Conservation (phyloP, 2,797 vertebrate genomes). For the Eremophila alpestris region DNA sequence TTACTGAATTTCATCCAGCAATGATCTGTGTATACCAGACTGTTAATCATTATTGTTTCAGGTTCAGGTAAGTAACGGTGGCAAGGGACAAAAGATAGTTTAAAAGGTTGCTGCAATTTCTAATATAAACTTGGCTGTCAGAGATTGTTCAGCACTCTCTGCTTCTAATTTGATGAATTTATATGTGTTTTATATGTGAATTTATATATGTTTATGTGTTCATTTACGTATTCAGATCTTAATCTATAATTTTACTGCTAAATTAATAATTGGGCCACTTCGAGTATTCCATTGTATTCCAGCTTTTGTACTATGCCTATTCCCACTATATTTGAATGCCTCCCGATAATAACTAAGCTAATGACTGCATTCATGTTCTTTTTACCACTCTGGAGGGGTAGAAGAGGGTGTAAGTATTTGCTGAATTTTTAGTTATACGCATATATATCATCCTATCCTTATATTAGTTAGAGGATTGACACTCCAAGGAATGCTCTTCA, state of each 20-base stretch:
- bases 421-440: neutral
- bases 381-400: neutral
- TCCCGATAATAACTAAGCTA: neutral
- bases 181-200: neutral
- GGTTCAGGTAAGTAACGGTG: neutral
- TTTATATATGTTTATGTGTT: neutral
- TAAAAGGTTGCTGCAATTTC: neutral
- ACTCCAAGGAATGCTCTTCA: neutral
- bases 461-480: neutral
- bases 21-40: neutral
- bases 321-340: neutral
- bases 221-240: neutral
- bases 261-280: neutral
- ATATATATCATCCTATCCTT: rapidly evolving
- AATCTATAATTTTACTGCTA: neutral
- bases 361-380: neutral
- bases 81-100: neutral
- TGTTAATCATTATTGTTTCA: neutral
- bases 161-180: neutral
- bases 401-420: neutral
- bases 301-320: neutral
- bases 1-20: neutral
- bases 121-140: neutral
- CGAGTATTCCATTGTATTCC: neutral
- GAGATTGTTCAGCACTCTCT: neutral